Percentiles rank a stretch among this genome's conserved stretches.
These are phyloP conservation scores for Megastigmus dorsalis DNA, from an alignment of 2,888 invertebrate genomes.

Conservation along the genomic window DNA sequence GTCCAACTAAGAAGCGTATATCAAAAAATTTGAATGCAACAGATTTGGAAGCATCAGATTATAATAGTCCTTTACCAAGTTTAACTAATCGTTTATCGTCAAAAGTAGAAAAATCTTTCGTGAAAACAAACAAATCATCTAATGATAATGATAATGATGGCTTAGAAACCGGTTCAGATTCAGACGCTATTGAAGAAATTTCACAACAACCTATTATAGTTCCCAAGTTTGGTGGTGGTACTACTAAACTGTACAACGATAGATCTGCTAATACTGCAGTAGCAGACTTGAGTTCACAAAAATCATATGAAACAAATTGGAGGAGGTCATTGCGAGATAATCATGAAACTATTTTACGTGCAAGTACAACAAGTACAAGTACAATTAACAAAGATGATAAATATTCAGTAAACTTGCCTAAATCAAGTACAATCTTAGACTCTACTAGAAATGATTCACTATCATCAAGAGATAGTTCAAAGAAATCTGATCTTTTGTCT, in stretches of 20 bases:
- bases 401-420: conserved; percentile 63
- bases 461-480: conserved; percentile 58
- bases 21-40: conserved; percentile 61
- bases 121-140: conserved; percentile 65
- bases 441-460: conserved; percentile 57
- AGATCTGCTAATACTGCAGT: conserved; percentile 51
- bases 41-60: conserved; percentile 57
- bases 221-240: conserved; percentile 58
- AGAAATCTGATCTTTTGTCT: conserved; percentile 64
- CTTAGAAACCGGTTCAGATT: conserved; percentile 83
- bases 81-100: conserved; percentile 55
- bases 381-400: conserved; percentile 60
- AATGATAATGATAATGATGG: conserved; percentile 76
- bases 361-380: conserved; percentile 12
- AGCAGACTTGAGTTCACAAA: conserved; percentile 57
- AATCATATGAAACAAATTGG: conserved; percentile 59
- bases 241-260: conserved; percentile 57
- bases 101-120: conserved; percentile 61
- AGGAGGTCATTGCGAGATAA: conserved; percentile 48
- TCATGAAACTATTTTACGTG: conserved; percentile 24
- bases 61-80: conserved; percentile 56
- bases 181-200: conserved; percentile 76
- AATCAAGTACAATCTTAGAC: conserved; percentile 64
- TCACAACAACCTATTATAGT: conserved; percentile 41
- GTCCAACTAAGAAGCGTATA: conserved; percentile 63